These are phyloP conservation scores for Tetrao urogallus DNA, from an alignment of 2,113 vertebrate genomes.

Conservation along the genomic window DNA sequence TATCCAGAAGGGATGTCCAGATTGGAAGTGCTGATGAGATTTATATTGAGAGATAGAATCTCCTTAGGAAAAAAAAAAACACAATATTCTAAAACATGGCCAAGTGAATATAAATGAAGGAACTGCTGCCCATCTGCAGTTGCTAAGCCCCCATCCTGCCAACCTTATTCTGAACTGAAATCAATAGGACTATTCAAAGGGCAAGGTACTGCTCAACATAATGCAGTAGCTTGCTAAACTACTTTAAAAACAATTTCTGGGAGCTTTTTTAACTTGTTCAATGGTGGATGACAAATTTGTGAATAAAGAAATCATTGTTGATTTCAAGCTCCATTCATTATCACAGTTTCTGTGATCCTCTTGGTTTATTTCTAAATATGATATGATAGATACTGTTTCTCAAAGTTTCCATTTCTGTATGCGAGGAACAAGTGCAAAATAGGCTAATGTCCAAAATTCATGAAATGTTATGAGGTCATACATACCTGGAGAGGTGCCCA, in stretches of 20 bases:
- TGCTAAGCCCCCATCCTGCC: conserved; percentile 34
- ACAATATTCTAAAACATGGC: neutral
- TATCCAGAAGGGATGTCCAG: neutral
- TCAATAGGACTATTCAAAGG: conserved; percentile 60
- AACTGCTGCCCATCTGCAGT: neutral
- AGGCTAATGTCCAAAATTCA: conserved; percentile 13
- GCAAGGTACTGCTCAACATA: conserved; percentile 14
- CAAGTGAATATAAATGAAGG: conserved; percentile 42
- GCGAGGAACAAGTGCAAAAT: conserved; percentile 18
- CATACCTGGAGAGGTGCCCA: neutral
- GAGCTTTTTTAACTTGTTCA: neutral
- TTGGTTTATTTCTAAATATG: neutral
- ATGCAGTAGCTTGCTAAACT: conserved; percentile 42
- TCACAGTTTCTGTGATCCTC: neutral
- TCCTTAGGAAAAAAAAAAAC: neutral
- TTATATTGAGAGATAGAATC: neutral
- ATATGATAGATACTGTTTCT: neutral
- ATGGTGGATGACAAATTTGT: neutral
- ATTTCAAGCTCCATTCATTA: neutral
- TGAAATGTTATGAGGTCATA: conserved; percentile 1
- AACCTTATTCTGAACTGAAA: conserved; percentile 35
- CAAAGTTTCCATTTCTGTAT: neutral
- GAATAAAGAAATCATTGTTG: conserved; percentile 18
- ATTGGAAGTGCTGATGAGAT: neutral
- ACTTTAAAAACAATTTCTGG: neutral